phyloP scores from a whole-genome alignment of 2,113 vertebrate genomes.

The Salvelinus fontinalis region DNA sequence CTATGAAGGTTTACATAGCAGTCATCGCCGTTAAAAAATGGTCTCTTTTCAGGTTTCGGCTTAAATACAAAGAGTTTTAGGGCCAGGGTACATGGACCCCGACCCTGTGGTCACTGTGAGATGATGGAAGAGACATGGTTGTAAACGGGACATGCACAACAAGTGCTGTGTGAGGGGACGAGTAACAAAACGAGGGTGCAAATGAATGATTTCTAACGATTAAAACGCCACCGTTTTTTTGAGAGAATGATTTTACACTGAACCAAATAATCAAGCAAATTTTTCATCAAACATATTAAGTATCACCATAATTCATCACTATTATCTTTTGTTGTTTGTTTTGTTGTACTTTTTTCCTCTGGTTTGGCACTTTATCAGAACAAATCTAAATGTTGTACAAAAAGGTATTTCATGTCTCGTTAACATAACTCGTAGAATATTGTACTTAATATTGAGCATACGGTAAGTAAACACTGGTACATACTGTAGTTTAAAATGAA shows the following conservation, averaged over 20 bases:
- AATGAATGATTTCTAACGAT: slow-evolving; percentile 64
- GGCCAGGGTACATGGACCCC: slow-evolving; percentile 56
- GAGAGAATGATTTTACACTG: slow-evolving; percentile 71
- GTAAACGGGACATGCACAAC: slow-evolving; percentile 70
- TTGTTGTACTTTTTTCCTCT: slow-evolving; percentile 66
- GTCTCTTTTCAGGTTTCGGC: slow-evolving; percentile 73
- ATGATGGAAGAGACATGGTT: slow-evolving; percentile 68
- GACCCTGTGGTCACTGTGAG: slow-evolving; percentile 65
- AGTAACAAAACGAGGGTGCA: slow-evolving; percentile 59
- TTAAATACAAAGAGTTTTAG: slow-evolving; percentile 77
- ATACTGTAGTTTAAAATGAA: slow-evolving; percentile 83
- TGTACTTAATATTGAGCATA: slow-evolving; percentile 84
- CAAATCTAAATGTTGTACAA: slow-evolving; percentile 86
- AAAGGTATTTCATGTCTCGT: slow-evolving; percentile 80
- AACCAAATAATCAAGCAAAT: slow-evolving; percentile 77
- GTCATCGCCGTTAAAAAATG: slow-evolving; percentile 88
- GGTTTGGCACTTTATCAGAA: slow-evolving; percentile 99
- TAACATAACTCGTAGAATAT: slow-evolving; percentile 84
- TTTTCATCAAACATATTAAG: slow-evolving; percentile 72
- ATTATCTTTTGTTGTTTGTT: slow-evolving; percentile 63
- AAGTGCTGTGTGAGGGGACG: slow-evolving; percentile 67
- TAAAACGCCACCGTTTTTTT: slow-evolving; percentile 59
- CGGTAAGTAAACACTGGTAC: slow-evolving; percentile 91
- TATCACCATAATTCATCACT: slow-evolving; percentile 68
- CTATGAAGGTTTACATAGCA: slow-evolving; percentile 88